These are phyloP conservation scores for Lepidothrix coronata DNA, from an alignment of 2,113 vertebrate species.

Conservation along the genomic window DNA sequence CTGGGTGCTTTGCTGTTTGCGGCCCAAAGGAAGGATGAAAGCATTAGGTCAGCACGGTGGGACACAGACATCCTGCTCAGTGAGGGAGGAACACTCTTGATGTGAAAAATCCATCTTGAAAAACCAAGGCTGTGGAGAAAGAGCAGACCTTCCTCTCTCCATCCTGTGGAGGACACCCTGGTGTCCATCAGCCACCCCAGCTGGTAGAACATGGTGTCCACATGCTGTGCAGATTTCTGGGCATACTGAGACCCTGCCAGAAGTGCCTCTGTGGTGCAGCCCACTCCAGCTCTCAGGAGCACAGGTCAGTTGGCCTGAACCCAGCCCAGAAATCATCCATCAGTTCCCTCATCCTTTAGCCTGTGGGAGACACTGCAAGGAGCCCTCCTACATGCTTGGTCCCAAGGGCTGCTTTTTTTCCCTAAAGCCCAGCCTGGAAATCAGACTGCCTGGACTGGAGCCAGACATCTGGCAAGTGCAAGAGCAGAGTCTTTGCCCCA, in stretches of 20 bases:
- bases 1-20: neutral
- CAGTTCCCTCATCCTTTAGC: neutral
- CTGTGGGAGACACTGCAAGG: neutral
- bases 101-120: neutral
- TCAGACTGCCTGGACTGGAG: neutral
- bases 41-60: fast-evolving
- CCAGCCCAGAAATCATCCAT: neutral
- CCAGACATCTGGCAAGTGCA: neutral
- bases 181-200: neutral
- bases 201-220: neutral
- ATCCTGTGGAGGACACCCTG: neutral
- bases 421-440: neutral
- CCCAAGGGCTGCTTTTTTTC: neutral
- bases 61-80: neutral
- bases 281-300: neutral
- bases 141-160: neutral
- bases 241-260: neutral
- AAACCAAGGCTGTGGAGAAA: neutral
- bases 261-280: neutral
- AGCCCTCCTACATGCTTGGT: neutral
- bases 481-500: neutral
- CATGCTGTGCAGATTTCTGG: neutral
- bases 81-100: neutral
- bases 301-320: neutral
- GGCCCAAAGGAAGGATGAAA: neutral